A percentile compares a stretch with the other conserved stretches of the same genome.
These are phyloP conservation scores for Ginglymostoma cirratum DNA, from an alignment of 2,113 vertebrate genomes.

Conservation along the genomic window DNA sequence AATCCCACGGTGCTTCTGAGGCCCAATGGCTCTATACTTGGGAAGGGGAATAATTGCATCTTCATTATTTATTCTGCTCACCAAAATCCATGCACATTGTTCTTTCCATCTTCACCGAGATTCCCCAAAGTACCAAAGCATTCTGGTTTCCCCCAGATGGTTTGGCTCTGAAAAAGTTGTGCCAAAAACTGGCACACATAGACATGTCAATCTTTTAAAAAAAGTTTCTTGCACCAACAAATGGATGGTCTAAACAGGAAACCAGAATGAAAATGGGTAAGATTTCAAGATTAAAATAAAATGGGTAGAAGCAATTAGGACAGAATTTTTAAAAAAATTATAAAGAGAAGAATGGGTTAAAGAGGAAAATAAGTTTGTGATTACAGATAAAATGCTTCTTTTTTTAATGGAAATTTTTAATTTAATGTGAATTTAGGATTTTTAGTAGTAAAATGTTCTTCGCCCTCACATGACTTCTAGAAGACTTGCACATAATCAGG, in stretches of 20 bases:
- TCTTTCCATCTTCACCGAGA: neutral
- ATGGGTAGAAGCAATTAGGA: too few species aligned
- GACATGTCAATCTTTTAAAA: neutral
- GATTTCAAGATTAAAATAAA: neutral
- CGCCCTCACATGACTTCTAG: neutral
- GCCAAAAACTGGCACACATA: neutral
- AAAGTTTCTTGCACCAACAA: neutral
- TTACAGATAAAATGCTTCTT: neutral
- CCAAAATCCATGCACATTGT: neutral
- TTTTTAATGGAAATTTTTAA: too few species aligned
- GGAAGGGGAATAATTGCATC: neutral
- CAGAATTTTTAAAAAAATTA: neutral
- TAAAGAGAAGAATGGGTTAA: too few species aligned
- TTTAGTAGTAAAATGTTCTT: neutral
- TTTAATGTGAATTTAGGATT: too few species aligned
- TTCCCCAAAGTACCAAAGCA: neutral
- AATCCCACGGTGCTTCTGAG: too few species aligned
- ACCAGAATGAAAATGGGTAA: neutral
- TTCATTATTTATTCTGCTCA: neutral
- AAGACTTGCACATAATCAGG: neutral
- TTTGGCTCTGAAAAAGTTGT: neutral
- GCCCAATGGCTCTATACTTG: neutral
- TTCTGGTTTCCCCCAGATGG: neutral
- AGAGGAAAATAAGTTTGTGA: neutral
- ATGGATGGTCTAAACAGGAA: neutral